phyloP scores from a whole-genome alignment of 2,888 invertebrate species.

The Cerastoderma edule region DNA sequence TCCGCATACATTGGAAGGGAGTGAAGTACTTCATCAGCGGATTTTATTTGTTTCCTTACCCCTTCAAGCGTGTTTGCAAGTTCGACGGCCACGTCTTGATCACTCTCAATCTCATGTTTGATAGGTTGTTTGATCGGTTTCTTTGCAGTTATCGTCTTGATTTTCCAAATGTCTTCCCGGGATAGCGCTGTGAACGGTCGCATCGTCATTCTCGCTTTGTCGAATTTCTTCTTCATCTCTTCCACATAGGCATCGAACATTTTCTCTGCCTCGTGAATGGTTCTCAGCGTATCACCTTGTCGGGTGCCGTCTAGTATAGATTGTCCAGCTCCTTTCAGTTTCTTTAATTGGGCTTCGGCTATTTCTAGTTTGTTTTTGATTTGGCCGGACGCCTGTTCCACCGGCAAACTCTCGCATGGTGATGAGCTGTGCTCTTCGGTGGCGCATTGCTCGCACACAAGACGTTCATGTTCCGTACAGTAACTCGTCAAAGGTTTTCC shows the following conservation, averaged over 20 bases:
- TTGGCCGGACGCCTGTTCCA: conserved; percentile 20
- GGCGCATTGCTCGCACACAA: conserved; percentile 38
- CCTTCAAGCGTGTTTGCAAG: conserved; percentile 26
- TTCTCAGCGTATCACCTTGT: conserved; percentile 37
- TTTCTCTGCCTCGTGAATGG: conserved; percentile 34
- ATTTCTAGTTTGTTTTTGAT: conserved; percentile 25
- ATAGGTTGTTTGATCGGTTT: conserved; percentile 23
- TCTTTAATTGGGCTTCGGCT: conserved; percentile 34
- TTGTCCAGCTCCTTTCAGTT: conserved; percentile 41
- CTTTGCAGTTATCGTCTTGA: conserved; percentile 40
- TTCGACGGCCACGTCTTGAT: conserved; percentile 21
- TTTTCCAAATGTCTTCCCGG: conserved; percentile 42
- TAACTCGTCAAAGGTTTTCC: conserved; percentile 23
- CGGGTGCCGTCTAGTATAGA: conserved; percentile 46
- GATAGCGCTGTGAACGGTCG: conserved; percentile 45
- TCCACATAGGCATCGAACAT: conserved; percentile 35
- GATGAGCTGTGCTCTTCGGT: conserved; percentile 35
- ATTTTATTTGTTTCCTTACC: conserved; percentile 41
- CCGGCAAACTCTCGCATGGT: conserved; percentile 42
- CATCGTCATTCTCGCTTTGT: conserved; percentile 23
- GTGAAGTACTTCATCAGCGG: conserved; percentile 33
- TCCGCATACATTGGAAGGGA: conserved; percentile 48
- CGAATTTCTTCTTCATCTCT: conserved; percentile 44
- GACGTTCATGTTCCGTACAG: conserved; percentile 35
- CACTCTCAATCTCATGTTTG: conserved; percentile 9